Conservation (phyloP, 2,888 invertebrate species). For the Portevinia maculata region DNA sequence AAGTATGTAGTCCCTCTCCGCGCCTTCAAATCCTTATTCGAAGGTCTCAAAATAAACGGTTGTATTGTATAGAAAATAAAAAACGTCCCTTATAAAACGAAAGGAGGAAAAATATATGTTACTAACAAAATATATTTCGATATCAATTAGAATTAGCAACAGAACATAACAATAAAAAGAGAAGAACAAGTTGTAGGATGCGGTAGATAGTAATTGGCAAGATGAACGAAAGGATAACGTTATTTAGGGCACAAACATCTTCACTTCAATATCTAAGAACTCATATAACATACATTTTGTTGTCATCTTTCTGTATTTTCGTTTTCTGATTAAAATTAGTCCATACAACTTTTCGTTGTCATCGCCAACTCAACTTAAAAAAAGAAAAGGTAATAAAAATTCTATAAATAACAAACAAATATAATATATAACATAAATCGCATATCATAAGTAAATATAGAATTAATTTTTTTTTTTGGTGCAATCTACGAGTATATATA, state of each 20-base stretch:
- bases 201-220: not conserved
- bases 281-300: not conserved
- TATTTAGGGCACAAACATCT: slow-evolving; percentile 29
- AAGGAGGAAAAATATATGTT: not conserved
- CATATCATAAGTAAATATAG: slow-evolving; percentile 68
- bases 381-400: too few species aligned
- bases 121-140: slow-evolving; percentile 1
- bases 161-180: not conserved
- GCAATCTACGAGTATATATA: slow-evolving; percentile 65
- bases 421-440: slow-evolving; percentile 54
- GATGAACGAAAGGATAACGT: too few species aligned
- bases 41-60: slow-evolving; percentile 54
- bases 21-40: slow-evolving; percentile 34
- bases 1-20: slow-evolving; percentile 24
- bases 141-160: slow-evolving; percentile 16
- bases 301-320: slow-evolving; percentile 22
- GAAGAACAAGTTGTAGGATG: slow-evolving; percentile 3
- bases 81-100: not conserved
- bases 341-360: slow-evolving; percentile 3
- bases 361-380: slow-evolving; percentile 48
- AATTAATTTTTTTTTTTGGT: slow-evolving; percentile 61
- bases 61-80: slow-evolving; percentile 64
- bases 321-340: not conserved
- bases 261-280: slow-evolving; percentile 12
- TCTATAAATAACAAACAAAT: slow-evolving; percentile 9